Conservation (phyloP, 2,113 vertebrate genomes). For the Sphyrna mokarran region DNA sequence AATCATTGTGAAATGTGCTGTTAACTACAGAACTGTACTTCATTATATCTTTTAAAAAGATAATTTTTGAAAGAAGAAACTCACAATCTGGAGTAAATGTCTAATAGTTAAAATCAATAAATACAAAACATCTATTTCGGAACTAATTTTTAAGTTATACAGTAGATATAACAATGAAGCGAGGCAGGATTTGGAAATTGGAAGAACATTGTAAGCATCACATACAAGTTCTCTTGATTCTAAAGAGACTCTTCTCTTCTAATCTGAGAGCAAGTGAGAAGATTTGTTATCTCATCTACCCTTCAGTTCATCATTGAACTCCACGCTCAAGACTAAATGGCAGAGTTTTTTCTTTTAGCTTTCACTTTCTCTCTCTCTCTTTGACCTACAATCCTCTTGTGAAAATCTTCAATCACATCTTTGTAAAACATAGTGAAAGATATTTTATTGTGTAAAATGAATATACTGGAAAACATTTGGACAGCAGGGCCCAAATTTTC, state of each 20-base stretch:
- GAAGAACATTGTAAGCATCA: too few species aligned
- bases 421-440: background rate
- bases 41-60: background rate
- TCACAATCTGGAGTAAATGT: background rate
- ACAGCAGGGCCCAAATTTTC: too few species aligned
- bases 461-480: background rate
- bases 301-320: background rate
- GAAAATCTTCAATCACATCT: background rate
- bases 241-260: background rate
- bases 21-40: background rate
- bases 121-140: background rate
- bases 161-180: background rate
- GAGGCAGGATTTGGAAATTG: background rate
- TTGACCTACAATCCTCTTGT: background rate
- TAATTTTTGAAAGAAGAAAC: background rate
- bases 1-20: background rate
- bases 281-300: background rate
- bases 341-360: background rate
- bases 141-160: background rate
- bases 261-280: background rate
- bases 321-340: background rate
- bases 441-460: background rate
- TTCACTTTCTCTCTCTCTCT: background rate
- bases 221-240: background rate
- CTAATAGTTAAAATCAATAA: slow-evolving; percentile 11